phyloP scores from a whole-genome alignment of 2,888 invertebrate species.

The Lasioglossum vierecki region DNA sequence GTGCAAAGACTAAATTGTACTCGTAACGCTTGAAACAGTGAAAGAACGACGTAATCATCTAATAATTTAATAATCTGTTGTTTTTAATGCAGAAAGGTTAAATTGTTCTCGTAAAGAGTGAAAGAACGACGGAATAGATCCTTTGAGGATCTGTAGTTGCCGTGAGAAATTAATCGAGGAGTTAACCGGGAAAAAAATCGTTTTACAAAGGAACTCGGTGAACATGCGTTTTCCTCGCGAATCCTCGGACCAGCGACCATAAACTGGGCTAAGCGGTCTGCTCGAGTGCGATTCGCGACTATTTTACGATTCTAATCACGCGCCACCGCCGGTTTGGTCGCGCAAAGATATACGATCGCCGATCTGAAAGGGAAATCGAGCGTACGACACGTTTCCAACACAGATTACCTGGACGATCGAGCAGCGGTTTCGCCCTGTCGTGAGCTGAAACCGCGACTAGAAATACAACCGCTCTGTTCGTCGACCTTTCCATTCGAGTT shows the following conservation, averaged over 20 bases:
- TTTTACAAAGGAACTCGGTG: background rate
- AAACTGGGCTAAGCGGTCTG: slow-evolving; percentile 31
- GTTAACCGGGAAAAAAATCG: background rate
- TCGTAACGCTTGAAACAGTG: background rate
- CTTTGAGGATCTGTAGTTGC: background rate
- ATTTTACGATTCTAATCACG: slow-evolving; percentile 70
- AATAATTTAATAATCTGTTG: background rate
- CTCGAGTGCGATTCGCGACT: slow-evolving; percentile 44
- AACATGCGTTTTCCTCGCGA: background rate
- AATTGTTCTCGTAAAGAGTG: background rate
- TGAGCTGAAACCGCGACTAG: slow-evolving; percentile 63
- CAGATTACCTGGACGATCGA: slow-evolving; percentile 68
- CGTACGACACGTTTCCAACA: slow-evolving; percentile 69
- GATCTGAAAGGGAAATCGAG: slow-evolving; percentile 75
- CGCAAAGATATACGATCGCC: slow-evolving; percentile 66
- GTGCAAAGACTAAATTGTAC: background rate
- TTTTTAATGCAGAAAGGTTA: background rate
- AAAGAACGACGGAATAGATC: background rate
- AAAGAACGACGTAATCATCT: background rate
- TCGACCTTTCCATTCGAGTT: slow-evolving; percentile 21
- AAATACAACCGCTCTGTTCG: background rate
- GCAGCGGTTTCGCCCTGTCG: slow-evolving; percentile 64
- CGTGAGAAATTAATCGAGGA: background rate
- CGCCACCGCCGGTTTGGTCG: slow-evolving; percentile 4
- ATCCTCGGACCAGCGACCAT: background rate